phyloP scores from a whole-genome alignment of 2,888 invertebrate genomes.

The Erebia palarica region DNA sequence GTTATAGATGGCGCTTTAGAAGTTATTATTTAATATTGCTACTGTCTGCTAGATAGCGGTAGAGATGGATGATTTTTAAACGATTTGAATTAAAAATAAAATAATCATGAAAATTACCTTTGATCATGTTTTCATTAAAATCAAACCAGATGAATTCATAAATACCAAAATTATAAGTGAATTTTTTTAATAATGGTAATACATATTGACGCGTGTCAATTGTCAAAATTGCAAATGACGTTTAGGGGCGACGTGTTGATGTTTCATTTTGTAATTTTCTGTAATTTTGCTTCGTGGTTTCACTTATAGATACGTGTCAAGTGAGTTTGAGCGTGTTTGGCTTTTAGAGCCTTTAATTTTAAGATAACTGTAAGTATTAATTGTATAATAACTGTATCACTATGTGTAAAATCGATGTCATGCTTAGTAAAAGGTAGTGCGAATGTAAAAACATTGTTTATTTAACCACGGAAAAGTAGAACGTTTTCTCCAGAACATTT shows the following conservation, averaged over 20 bases:
- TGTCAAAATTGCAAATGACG: constrained; percentile 47
- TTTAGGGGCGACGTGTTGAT: constrained; percentile 51
- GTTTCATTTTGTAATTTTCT: constrained; percentile 36
- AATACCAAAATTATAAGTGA: background rate
- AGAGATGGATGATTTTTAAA: no score
- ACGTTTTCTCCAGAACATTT: constrained; percentile 6
- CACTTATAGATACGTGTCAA: constrained; percentile 81
- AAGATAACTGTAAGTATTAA: constrained; percentile 74
- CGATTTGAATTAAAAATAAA: no score
- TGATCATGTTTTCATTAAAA: no score
- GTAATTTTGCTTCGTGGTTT: constrained; percentile 48
- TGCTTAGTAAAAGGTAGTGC: background rate
- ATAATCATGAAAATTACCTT: no score
- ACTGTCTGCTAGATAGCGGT: background rate
- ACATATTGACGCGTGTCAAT: constrained; percentile 52
- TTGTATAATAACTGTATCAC: constrained; percentile 46
- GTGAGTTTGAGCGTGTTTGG: constrained; percentile 69
- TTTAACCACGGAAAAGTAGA: background rate
- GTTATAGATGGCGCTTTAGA: background rate
- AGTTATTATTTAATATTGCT: background rate
- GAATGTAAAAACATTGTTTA: background rate
- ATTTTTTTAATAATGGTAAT: constrained; percentile 39
- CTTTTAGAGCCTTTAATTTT: constrained; percentile 73
- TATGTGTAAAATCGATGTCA: constrained; percentile 12
- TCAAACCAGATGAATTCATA: background rate